Percentiles rank a stretch among this genome's conserved stretches.
Conservation (phyloP, 2,113 vertebrate species). For the Leptosomus discolor region DNA sequence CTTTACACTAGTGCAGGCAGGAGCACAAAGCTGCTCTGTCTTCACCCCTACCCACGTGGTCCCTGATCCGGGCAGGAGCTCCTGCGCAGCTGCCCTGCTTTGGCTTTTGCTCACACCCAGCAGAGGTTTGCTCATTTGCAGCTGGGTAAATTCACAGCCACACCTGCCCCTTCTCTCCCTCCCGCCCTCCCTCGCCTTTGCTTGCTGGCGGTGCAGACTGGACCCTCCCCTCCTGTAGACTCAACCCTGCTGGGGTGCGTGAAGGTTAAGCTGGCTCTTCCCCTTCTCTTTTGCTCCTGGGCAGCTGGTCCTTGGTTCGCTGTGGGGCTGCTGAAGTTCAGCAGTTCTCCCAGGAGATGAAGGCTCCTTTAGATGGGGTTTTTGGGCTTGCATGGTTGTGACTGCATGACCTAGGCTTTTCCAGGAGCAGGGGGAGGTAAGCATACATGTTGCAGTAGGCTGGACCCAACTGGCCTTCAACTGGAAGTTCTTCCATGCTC, state of each 20-base stretch:
- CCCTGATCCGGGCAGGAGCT: neutral
- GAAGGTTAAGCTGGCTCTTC: neutral
- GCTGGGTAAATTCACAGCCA: neutral
- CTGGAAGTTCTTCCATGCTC: neutral
- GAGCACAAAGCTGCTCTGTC: neutral
- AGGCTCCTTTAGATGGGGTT: neutral
- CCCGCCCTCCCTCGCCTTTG: neutral
- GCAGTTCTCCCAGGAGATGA: neutral
- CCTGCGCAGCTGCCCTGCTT: neutral
- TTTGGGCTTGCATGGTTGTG: neutral
- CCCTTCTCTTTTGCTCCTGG: neutral
- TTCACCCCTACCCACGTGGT: neutral
- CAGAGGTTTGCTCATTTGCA: neutral
- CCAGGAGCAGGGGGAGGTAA: neutral
- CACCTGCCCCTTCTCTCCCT: neutral
- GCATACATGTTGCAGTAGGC: fast-evolving
- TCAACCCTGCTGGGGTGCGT: neutral
- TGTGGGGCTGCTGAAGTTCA: neutral
- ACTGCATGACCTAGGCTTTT: neutral
- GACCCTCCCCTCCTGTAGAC: neutral
- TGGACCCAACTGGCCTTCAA: neutral
- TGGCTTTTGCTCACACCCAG: neutral
- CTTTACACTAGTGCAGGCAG: neutral
- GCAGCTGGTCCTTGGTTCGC: neutral
- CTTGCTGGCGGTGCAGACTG: fast-evolving